Evolutionary conservation across 2,797 vertebrate species (phyloP).

Genomic region (Trematomus bernacchii): DNA sequence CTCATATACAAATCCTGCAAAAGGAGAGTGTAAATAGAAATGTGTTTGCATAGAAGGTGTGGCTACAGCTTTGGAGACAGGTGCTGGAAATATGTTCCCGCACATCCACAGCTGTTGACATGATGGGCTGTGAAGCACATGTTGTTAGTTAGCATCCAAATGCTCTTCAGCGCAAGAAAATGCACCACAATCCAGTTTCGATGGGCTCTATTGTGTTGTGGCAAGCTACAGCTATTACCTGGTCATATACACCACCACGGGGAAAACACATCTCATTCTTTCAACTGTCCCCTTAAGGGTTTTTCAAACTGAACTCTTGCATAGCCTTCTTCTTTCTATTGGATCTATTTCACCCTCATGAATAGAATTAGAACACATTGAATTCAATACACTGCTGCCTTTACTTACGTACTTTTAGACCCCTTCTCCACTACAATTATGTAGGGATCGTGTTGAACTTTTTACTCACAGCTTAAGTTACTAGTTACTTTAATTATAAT

Average conservation of each 20-base stretch:
- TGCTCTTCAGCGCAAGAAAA: slow-evolving; percentile 7
- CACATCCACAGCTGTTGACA: neutral
- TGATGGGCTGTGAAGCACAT: neutral
- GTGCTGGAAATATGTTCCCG: neutral
- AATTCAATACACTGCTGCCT: slow-evolving; percentile 10
- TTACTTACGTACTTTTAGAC: too few relatives aligned
- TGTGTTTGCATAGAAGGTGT: slow-evolving; percentile 41
- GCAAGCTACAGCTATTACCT: slow-evolving; percentile 5
- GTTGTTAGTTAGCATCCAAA: slow-evolving; percentile 22
- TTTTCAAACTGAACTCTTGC: neutral
- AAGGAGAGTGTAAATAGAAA: slow-evolving; percentile 36
- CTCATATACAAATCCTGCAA: slow-evolving; percentile 12
- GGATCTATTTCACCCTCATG: slow-evolving; percentile 11
- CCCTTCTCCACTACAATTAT: too few relatives aligned
- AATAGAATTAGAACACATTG: slow-evolving; percentile 24
- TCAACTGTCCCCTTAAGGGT: slow-evolving; percentile 10
- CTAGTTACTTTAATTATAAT: too few relatives aligned
- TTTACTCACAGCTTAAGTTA: too few relatives aligned
- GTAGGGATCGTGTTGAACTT: too few relatives aligned
- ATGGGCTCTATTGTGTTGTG: slow-evolving; percentile 4
- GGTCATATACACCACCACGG: neutral
- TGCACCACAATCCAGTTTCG: slow-evolving; percentile 20
- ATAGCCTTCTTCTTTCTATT: slow-evolving; percentile 10
- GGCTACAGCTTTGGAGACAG: neutral
- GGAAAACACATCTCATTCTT: neutral